A percentile compares a stretch with the other conserved stretches of the same genome.
phyloP scores from a whole-genome alignment of 2,797 vertebrate species.

The Monodelphis domestica region DNA sequence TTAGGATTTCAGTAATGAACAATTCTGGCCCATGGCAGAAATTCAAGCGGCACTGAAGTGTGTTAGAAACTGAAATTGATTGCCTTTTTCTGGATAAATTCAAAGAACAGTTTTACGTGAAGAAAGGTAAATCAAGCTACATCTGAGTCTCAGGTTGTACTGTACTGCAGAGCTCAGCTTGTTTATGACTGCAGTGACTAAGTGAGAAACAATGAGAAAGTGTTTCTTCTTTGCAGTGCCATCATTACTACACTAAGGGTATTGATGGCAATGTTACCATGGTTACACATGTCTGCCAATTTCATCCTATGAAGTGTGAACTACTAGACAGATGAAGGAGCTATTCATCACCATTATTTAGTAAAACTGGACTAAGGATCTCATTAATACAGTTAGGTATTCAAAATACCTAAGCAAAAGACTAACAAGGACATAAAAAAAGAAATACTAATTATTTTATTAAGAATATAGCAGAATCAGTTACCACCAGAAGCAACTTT shows the following conservation, averaged over 20 bases:
- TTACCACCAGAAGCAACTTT: neutral
- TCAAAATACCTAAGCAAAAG: slow-evolving; percentile 16
- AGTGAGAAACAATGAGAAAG: slow-evolving; percentile 71
- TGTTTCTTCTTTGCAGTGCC: slow-evolving; percentile 53
- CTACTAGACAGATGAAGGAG: slow-evolving; percentile 66
- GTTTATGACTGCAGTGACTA: slow-evolving; percentile 53
- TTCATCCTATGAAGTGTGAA: slow-evolving; percentile 57
- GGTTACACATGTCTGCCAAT: slow-evolving; percentile 64
- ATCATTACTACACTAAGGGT: slow-evolving; percentile 57
- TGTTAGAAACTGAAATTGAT: neutral
- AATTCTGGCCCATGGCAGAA: neutral
- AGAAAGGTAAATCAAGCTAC: slow-evolving; percentile 18
- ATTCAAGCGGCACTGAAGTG: neutral
- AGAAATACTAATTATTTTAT: neutral
- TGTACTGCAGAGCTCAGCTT: slow-evolving; percentile 9
- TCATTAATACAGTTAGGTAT: slow-evolving; percentile 19
- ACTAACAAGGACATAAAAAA: neutral
- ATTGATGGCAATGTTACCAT: slow-evolving; percentile 74
- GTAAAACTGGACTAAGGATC: slow-evolving; percentile 34
- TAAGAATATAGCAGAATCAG: neutral
- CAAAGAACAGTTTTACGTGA: neutral
- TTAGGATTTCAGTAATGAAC: neutral
- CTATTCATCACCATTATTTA: slow-evolving; percentile 57
- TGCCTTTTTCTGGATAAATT: slow-evolving; percentile 16
- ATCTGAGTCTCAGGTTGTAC: neutral